Evolutionary conservation across 1,140 invertebrate species (phyloP).

Genomic region (Zaprionus africanus): DNA sequence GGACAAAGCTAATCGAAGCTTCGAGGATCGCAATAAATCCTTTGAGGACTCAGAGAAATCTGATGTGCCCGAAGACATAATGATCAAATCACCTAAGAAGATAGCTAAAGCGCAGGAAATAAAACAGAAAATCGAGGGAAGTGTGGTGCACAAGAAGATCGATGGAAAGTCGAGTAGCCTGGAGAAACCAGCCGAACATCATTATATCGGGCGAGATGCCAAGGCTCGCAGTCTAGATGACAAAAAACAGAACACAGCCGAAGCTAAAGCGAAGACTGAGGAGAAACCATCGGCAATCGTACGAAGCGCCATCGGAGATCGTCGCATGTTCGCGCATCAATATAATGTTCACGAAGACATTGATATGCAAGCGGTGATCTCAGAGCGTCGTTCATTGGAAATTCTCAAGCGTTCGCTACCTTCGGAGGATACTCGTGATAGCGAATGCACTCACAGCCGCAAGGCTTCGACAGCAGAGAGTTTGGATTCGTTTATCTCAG

Average conservation of each 20-base stretch:
- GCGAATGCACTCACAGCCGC: conserved; percentile 82
- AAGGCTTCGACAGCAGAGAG: conserved; percentile 87
- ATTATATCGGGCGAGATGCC: conserved; percentile 85
- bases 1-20: conserved; percentile 86
- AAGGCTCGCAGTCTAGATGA: conserved; percentile 87
- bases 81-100: conserved; percentile 87
- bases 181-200: conserved; percentile 85
- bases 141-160: conserved; percentile 86
- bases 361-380: conserved; percentile 87
- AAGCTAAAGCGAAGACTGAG: conserved; percentile 61
- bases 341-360: conserved; percentile 85
- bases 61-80: conserved; percentile 84
- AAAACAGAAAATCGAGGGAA: conserved; percentile 87
- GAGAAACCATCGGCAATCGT: conserved; percentile 58
- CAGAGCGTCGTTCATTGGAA: conserved; percentile 87
- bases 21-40: conserved; percentile 87
- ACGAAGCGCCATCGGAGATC: conserved; percentile 75
- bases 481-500: conserved; percentile 85
- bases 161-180: conserved; percentile 86
- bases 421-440: conserved; percentile 79
- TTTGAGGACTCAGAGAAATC: conserved; percentile 86
- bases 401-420: conserved; percentile 79
- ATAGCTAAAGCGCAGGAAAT: conserved; percentile 87
- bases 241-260: conserved; percentile 61
- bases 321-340: conserved; percentile 82